Evolutionary conservation across 2,797 vertebrate genomes (phyloP), one percentile per base, ranked within the genome.

Genomic region (Pseudochaenichthys georgianus): DNA sequence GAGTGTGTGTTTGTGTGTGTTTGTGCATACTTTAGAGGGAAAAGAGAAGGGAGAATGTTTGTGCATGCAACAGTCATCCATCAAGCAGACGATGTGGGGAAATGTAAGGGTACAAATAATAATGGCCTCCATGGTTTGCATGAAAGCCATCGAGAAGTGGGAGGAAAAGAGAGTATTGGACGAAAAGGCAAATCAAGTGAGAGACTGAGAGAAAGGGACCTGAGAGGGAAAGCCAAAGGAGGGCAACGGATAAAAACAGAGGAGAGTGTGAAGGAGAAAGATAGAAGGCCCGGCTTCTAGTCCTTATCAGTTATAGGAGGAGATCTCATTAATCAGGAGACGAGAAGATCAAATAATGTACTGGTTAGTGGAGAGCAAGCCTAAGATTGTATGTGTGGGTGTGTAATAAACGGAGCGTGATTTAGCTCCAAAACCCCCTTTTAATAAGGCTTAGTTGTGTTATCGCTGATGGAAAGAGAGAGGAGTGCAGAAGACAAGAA

Each of bases 321-420:
- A 84, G 85, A 86, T 88, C 79, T 82, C 73, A 91, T 90, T 89
- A 89, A 91, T 89, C 87, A 90, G 78, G 70, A 75, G 73, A 48
- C 63, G 3, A 66, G 77, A 17, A 86, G 82, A 89, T 87, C 87
- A 88, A 90, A 90, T 91, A 78, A 83, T 61, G 73, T 70, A 75
- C 34, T 57, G 72, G 77, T 78, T 78, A 64, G 69, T 46, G 64
- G 55, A 55, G 81, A 71, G 55, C 45, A 19, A 50, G 70, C 9
- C 41, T 63, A 46, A 1, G 3, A 53, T 50, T 68, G 60, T 43
- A 4, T 62, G 45, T 64, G 84, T 51, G 54, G 59, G 60, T 51
- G 66, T 66, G 73, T 81, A 53, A 78, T 79, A 84, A 83, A 75
- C n/a, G 53, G 70, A 38, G 72, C 78, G 71, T 64, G 77, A 64